Evolutionary conservation across 1,140 invertebrate species (phyloP), one percentile per base, ranked within the genome.

Genomic region (Psix sp.): DNA sequence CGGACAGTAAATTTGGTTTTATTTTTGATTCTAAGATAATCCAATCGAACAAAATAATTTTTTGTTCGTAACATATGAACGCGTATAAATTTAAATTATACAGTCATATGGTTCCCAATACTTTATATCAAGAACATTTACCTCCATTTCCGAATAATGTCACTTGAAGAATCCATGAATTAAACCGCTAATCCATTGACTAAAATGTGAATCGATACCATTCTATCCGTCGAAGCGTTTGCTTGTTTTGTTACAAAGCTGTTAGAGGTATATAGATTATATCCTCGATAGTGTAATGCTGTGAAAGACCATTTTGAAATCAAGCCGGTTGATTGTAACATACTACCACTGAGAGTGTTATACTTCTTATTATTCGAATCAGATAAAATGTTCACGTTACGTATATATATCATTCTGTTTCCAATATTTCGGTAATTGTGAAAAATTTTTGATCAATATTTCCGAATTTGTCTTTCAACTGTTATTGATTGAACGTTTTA

Each of bases 111-210:
- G n/a, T n/a, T n/a, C n/a, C n/a, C n/a, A n/a, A n/a, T n/a, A n/a
- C n/a, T n/a, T n/a, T n/a, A n/a, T n/a, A n/a, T n/a, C n/a, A n/a
- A 14, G 6, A 35, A 11, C 33, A 11, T 35, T 35, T 35, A 35
- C 10, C 6, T 35, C 5, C 10, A 35, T 35, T 35, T 29, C 26
- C 13, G 33, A 13, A 13, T 11, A 11, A 35, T 11, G 33, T 5
- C 33, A 35, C 33, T 35, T 35, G 33, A 35, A 13, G 33, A 35
- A 35, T 35, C 33, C 33, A 35, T 35, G 33, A 35, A 35, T 35
- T 35, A 11, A 35, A 35, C 33, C 33, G 13, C n/a, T 35, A 11
- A 35, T 35, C 33, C 33, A 35, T 35, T 35, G 33, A 11, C 21
- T 7, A 3, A 7, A 24, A 11, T 11, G 33, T 35, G 11, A 35